Evolutionary conservation across 64 coral and sea anemone species (phyloP), one percentile per base, ranked within the genome.

Genomic region (Actinia tenebrosa): DNA sequence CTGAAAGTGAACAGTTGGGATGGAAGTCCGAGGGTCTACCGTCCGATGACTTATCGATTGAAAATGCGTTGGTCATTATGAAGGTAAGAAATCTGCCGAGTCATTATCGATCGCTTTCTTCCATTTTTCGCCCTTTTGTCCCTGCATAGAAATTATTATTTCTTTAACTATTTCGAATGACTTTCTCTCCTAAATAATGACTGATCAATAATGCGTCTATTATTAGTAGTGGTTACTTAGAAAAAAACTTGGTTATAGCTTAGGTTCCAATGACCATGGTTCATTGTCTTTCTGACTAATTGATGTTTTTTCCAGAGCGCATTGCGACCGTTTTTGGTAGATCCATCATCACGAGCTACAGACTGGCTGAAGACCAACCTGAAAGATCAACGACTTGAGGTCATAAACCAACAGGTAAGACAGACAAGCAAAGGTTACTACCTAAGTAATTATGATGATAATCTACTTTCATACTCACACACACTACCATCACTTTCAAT

Each of bases 11-110:
- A 79, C 97, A 99, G 64, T 83, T 99, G 37, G 91, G 89, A 5
- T 99, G 97, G 97, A 99, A 99, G 79, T 94, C 97, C 23, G 97
- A 99, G 46, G 97, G 97, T 64, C 81, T 99, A 44, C 97, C 97
- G 2, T 95, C 93, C 63, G 97, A 99, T 86, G 97, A 99, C 46
- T 86, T 99, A 16, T 99, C 97, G 22, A 99, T 99, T 91, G 97
- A 99, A 55, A 99, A 99, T 64, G 97, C 97, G 22, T 88, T 99
- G 27, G 94, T 99, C 56, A 99, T 99, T 64, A 86, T 99, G 23
- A 99, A 99, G 93, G 97, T 99, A 64, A 8, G 69, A 11, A 58
- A 58, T 58, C 17, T 50, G 47, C 3, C 47, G 47, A 50, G 7
- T 50, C 1, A 50, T 50, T 2, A 50, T 50, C 47, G 16, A 3